These are phyloP conservation scores for Tor tambroides DNA, from an alignment of 2,113 vertebrate genomes.

Conservation along the genomic window DNA sequence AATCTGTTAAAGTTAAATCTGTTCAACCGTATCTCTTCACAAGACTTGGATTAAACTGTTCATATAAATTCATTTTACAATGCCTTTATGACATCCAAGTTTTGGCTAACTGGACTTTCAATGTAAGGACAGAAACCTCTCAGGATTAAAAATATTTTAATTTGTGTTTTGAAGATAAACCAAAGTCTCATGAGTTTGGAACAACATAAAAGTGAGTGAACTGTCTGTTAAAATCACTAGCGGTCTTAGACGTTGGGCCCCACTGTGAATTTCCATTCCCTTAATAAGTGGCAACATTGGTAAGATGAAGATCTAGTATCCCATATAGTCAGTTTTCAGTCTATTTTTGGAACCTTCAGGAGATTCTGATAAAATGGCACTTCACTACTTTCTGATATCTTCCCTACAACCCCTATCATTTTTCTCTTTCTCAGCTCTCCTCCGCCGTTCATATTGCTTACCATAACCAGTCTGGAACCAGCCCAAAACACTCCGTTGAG, in stretches of 20 bases:
- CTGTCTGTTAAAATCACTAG: background rate
- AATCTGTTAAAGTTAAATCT: no score
- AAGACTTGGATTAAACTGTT: no score
- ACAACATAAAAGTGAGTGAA: background rate
- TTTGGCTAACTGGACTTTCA: background rate
- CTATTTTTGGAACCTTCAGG: slow-evolving; percentile 33
- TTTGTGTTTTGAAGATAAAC: background rate
- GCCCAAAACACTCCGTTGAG: slow-evolving; percentile 67
- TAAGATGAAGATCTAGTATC: background rate
- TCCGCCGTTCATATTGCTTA: slow-evolving; percentile 53
- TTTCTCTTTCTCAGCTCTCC: slow-evolving; percentile 63
- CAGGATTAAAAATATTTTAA: background rate
- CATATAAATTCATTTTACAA: background rate
- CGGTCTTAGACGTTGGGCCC: background rate
- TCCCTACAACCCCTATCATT: slow-evolving; percentile 65
- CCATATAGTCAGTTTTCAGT: slow-evolving; percentile 1
- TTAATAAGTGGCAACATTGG: background rate
- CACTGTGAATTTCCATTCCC: background rate
- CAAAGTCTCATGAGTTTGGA: background rate
- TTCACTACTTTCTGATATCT: slow-evolving; percentile 6
- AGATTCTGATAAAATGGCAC: slow-evolving; percentile 6
- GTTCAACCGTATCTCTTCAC: no score
- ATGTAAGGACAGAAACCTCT: background rate
- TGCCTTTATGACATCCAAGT: background rate
- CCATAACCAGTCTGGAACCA: slow-evolving; percentile 72